Evolutionary conservation across 2,113 vertebrate genomes (phyloP), one percentile per base, ranked within the genome.

Genomic region (Pelobates fuscus): DNA sequence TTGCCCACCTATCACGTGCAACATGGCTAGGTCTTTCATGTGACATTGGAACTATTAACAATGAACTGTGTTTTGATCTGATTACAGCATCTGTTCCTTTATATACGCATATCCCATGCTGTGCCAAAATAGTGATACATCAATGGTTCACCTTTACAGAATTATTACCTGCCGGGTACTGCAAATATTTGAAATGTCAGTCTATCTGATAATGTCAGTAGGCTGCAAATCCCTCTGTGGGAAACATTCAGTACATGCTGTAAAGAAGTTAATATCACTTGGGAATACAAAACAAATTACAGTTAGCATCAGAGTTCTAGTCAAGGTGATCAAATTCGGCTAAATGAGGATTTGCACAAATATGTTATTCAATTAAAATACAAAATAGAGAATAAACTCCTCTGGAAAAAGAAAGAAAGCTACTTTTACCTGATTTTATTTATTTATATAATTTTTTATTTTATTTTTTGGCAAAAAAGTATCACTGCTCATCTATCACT

Each of bases 161-260:
- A 91, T 93, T 90, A 89, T 86, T 86, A 89, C 86, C 88, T 81
- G 87, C 91, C 92, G 94, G 94, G 93, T 87, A 89, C 89, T 83
- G 88, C 92, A 94, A 94, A 94, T 93, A 94, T 94, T 94, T 94
- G 90, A 96, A 96, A 96, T 96, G 93, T 94, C 94, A 96, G 86
- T 94, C 90, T 81, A 85, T 91, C 93, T 94, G 90, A 94, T 94
- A 95, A 96, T 94, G 93, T 94, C 94, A 94, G 78, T 88, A 79
- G 84, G 82, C 83, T 87, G 85, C 84, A 88, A 90, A 94, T 90
- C 92, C 89, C 91, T 87, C 82, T 88, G 88, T 89, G 89, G 83
- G 82, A 87, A 89, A 83, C 80, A 84, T 82, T 83, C 80, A 61
- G 70, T 59, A 82, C 80, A 84, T 5, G 20, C 76, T 71, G 78